Evolutionary conservation across 30 jellyfish, hydroid and myxozoan species (phyloP).

Genomic region (Mastigias papua): DNA sequence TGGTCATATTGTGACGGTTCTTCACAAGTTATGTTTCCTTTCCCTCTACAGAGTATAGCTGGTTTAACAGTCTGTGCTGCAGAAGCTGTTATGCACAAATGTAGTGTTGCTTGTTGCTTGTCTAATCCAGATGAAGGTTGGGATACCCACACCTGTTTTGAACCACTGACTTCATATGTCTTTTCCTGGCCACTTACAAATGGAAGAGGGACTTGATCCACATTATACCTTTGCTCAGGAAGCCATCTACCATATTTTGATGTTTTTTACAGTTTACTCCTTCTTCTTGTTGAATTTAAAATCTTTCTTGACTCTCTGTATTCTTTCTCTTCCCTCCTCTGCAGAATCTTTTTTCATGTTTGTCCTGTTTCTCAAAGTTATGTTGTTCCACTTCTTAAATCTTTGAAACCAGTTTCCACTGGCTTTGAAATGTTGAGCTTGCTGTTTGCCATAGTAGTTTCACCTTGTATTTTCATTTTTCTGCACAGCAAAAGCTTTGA

Average conservation of each 20-base stretch:
- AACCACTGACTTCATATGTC: slow-evolving; percentile 6
- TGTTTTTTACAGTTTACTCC: not conserved
- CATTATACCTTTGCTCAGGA: slow-evolving; percentile 28
- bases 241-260: slow-evolving; percentile 43
- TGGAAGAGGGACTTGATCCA: slow-evolving; percentile 48
- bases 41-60: not conserved
- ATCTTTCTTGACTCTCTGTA: slow-evolving; percentile 20
- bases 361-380: slow-evolving; percentile 22
- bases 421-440: slow-evolving; percentile 20
- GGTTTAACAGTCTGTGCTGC: not conserved
- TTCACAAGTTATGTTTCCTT: not conserved
- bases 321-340: slow-evolving; percentile 17
- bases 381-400: slow-evolving; percentile 29
- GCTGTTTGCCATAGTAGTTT: not conserved
- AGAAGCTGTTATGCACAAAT: not conserved
- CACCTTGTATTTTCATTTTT: not conserved
- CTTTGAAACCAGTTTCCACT: slow-evolving; percentile 27
- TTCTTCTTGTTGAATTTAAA: slow-evolving; percentile 34
- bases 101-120: not conserved
- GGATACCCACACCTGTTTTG: not conserved
- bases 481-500: slow-evolving; percentile 53
- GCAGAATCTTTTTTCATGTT: slow-evolving; percentile 28
- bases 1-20: not conserved
- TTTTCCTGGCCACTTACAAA: slow-evolving; percentile 1
- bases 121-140: not conserved